Evolutionary conservation across 2,113 vertebrate genomes (phyloP).

Genomic region (Oenanthe melanoleuca): DNA sequence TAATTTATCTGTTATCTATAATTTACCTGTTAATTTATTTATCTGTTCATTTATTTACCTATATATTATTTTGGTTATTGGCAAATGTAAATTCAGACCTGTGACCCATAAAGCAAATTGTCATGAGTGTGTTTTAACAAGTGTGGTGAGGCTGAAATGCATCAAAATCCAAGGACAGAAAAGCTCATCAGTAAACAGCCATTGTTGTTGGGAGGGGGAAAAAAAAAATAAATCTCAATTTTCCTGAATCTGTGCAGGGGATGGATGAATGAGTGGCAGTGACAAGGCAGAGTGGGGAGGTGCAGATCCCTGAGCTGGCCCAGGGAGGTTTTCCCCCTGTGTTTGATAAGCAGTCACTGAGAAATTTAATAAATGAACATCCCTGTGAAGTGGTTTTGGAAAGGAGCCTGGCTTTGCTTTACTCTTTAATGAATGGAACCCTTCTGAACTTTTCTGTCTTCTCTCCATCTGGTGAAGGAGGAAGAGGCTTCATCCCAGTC

Average conservation of each 20-base stretch:
- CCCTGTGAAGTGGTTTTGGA: conserved; percentile 57
- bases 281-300: background rate
- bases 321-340: fast-evolving
- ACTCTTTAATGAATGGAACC: background rate
- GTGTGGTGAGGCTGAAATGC: too few relatives aligned
- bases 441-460: background rate
- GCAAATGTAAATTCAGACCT: background rate
- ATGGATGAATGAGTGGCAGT: background rate
- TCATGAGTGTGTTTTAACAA: background rate
- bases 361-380: background rate
- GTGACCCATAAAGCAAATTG: background rate
- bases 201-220: background rate
- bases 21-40: background rate
- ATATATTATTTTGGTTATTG: background rate
- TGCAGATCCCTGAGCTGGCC: background rate
- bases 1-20: background rate
- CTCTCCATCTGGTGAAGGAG: background rate
- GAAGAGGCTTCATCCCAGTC: background rate
- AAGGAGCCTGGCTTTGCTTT: conserved; percentile 8
- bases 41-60: background rate
- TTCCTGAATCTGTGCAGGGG: background rate
- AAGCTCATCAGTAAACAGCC: background rate
- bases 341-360: background rate
- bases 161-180: background rate
- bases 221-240: background rate